phyloP scores from a whole-genome alignment of 2,113 vertebrate species.

The Butastur rufipennis region DNA sequence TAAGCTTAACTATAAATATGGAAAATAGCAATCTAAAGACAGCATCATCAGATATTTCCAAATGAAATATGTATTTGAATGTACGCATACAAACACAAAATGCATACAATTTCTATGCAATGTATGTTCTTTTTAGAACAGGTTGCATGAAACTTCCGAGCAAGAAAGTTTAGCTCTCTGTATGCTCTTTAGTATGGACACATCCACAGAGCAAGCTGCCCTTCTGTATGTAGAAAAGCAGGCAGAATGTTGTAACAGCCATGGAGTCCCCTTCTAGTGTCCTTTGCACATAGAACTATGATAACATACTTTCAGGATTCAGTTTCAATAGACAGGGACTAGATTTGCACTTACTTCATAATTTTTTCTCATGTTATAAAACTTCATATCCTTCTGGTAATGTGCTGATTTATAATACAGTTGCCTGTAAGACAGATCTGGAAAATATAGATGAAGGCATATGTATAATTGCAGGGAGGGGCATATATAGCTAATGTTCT shows the following conservation, averaged over 20 bases:
- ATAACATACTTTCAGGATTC: rapidly evolving
- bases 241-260: neutral
- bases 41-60: neutral
- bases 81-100: neutral
- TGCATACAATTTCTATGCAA: neutral
- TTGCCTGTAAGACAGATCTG: neutral
- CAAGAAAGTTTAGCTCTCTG: neutral
- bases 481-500: neutral
- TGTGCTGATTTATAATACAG: rapidly evolving
- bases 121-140: neutral
- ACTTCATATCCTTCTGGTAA: neutral
- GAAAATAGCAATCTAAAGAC: neutral
- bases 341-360: neutral
- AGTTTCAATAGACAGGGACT: neutral
- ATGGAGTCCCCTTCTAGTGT: neutral
- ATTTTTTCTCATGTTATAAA: neutral
- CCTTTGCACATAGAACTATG: neutral
- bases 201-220: neutral
- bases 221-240: rapidly evolving
- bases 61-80: neutral
- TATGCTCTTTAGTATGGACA: neutral
- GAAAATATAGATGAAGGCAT: neutral
- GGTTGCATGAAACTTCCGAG: neutral
- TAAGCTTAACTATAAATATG: neutral
- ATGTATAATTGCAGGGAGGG: rapidly evolving